These are phyloP conservation scores for Mesocentrotus franciscanus DNA, from an alignment of 53 echinoderm and acorn worm species.

Conservation along the genomic window DNA sequence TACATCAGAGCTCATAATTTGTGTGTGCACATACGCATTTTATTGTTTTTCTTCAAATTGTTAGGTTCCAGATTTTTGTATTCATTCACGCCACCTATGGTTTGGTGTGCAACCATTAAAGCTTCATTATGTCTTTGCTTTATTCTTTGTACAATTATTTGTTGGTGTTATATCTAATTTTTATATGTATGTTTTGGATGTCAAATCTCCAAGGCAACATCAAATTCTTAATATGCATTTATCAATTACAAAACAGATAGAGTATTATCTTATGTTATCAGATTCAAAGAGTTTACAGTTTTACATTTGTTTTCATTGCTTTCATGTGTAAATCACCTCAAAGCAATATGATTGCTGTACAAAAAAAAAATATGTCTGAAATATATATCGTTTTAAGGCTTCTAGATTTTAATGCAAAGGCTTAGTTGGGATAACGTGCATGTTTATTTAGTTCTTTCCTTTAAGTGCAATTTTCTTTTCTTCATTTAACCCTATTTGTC, in stretches of 20 bases:
- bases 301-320: not conserved
- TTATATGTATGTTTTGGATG: not conserved
- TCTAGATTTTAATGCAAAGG: not conserved
- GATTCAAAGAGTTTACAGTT: not conserved
- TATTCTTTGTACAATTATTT: not conserved
- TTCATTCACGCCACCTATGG: no score
- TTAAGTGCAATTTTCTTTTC: conserved; percentile 44
- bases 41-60: no score
- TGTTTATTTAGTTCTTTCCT: conserved; percentile 37
- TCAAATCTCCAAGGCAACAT: not conserved
- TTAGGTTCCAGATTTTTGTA: no score
- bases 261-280: not conserved
- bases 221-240: not conserved
- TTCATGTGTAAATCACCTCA: conserved; percentile 36
- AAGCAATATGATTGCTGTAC: conserved; percentile 56
- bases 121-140: not conserved
- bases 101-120: no score
- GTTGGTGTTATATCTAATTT: not conserved
- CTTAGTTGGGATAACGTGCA: not conserved
- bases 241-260: not conserved
- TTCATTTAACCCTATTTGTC: conserved; percentile 11
- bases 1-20: no score
- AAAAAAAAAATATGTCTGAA: conserved; percentile 35
- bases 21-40: no score
- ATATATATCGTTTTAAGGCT: not conserved